Evolutionary conservation across 2,888 invertebrate genomes (phyloP).

Genomic region (Xiphydria camelus): DNA sequence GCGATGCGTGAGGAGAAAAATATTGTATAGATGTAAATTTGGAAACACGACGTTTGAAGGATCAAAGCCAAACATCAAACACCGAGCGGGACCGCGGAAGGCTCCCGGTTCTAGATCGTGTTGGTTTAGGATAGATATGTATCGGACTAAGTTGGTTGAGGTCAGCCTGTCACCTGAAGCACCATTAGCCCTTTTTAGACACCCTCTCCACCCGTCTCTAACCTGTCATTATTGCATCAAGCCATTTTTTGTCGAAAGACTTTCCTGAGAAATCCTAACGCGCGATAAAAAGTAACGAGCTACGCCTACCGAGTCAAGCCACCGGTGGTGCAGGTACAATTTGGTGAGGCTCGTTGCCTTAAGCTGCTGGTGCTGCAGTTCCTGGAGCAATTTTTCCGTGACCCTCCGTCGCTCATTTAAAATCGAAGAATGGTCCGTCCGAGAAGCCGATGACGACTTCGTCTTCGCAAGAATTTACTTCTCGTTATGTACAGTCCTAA

Average conservation of each 20-base stretch:
- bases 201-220: slow-evolving; percentile 36
- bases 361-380: too few species aligned
- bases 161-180: slow-evolving; percentile 54
- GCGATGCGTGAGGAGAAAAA: neutral
- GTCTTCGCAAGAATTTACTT: too few species aligned
- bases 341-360: slow-evolving; percentile 1
- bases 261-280: slow-evolving; percentile 20
- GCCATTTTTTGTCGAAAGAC: slow-evolving; percentile 27
- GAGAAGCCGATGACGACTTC: too few species aligned
- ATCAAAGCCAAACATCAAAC: slow-evolving; percentile 41
- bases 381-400: too few species aligned
- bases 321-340: slow-evolving; percentile 4
- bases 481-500: too few species aligned
- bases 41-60: slow-evolving; percentile 20
- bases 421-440: too few species aligned
- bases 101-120: slow-evolving; percentile 37
- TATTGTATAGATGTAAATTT: slow-evolving; percentile 11
- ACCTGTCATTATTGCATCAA: slow-evolving; percentile 51
- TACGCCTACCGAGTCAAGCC: slow-evolving; percentile 2
- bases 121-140: slow-evolving; percentile 57
- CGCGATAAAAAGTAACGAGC: slow-evolving; percentile 12
- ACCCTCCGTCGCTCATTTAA: too few species aligned
- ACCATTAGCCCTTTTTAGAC: slow-evolving; percentile 52
- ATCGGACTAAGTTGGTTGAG: slow-evolving; percentile 47
- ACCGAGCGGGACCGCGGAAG: slow-evolving; percentile 7